Conservation (phyloP, 2,113 vertebrate genomes). For the Mormoops blainvillei region DNA sequence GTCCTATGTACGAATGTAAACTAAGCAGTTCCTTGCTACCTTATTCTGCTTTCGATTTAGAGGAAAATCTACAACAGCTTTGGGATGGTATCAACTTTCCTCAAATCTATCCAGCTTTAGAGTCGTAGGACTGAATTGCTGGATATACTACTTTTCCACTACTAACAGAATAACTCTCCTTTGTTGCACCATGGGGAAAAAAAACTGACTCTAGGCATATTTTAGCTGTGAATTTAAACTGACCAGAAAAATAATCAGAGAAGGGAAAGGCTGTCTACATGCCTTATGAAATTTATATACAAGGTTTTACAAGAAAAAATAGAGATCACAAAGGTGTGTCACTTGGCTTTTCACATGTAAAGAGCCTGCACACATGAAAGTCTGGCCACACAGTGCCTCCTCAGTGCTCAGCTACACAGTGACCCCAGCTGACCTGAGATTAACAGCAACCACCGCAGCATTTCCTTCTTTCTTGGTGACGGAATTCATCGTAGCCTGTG, state of each 20-base stretch:
- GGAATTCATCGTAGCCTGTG: neutral
- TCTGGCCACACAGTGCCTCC: neutral
- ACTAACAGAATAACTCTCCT: neutral
- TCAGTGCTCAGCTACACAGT: too few relatives aligned
- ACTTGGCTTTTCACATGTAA: neutral
- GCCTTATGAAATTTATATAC: neutral
- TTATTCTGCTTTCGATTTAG: neutral
- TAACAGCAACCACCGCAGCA: neutral
- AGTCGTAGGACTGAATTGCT: neutral
- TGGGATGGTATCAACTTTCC: neutral
- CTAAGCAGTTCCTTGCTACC: neutral
- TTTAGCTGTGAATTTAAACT: neutral
- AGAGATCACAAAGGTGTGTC: neutral
- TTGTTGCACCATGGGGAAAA: neutral
- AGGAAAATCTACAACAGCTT: neutral
- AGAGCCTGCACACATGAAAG: neutral
- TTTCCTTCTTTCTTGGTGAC: neutral
- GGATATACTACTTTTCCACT: neutral
- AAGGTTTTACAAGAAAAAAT: neutral
- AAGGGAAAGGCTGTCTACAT: neutral
- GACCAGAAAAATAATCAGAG: neutral
- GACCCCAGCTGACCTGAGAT: neutral
- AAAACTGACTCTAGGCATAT: neutral
- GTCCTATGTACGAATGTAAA: neutral
- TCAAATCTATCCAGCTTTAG: neutral